A percentile compares a stretch with the other conserved stretches of the same genome.
Conservation (phyloP, 2,797 vertebrate species). For the Girardinus metallicus region DNA sequence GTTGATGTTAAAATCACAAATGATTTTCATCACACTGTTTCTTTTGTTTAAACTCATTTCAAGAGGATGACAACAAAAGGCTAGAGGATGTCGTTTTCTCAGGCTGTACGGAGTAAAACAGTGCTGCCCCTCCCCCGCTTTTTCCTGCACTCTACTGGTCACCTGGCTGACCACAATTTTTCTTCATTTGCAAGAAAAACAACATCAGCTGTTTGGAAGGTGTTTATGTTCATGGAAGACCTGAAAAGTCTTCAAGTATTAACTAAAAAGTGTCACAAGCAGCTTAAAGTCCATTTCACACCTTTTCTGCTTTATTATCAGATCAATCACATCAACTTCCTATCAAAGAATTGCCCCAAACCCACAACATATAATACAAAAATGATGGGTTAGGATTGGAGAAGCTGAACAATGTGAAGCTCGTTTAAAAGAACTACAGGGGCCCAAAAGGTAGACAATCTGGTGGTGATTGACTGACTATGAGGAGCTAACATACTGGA, state of each 20-base stretch:
- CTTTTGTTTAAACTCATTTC: neutral
- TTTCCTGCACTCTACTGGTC: neutral
- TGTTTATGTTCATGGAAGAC: neutral
- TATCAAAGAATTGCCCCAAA: neutral
- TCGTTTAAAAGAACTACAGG: neutral
- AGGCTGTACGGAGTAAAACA: neutral
- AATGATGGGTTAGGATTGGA: neutral
- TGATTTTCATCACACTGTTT: neutral
- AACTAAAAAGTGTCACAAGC: neutral
- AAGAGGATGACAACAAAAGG: neutral
- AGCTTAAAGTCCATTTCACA: neutral
- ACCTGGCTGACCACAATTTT: neutral
- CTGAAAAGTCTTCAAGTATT: neutral
- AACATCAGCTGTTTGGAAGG: neutral
- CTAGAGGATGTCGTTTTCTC: neutral
- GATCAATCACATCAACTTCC: neutral
- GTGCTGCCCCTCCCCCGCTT: neutral
- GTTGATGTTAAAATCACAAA: neutral
- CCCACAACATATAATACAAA: neutral
- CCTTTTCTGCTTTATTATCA: neutral
- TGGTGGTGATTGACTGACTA: neutral
- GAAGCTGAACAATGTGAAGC: neutral
- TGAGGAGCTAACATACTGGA: too few relatives aligned
- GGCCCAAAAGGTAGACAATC: neutral
- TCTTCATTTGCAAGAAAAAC: neutral